Conservation (phyloP, 2,888 invertebrate species). For the Maniola hyperantus region DNA sequence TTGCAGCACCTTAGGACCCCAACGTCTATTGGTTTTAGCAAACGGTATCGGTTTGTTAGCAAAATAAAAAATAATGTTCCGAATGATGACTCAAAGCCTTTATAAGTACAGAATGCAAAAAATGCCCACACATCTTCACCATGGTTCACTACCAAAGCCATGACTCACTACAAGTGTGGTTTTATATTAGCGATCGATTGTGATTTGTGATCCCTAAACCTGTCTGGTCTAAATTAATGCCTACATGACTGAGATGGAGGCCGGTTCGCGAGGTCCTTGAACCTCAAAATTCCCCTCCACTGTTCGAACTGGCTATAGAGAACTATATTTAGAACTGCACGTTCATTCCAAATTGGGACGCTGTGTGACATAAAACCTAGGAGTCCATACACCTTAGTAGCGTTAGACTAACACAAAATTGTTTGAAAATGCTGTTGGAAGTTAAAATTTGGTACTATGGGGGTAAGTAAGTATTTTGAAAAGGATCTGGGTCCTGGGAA, state of each 20-base stretch:
- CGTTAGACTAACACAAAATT: not conserved
- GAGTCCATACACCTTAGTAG: constrained; percentile 5
- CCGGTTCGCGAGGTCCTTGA: constrained; percentile 78
- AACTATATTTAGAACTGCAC: constrained; percentile 79
- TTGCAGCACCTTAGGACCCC: no score
- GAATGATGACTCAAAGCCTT: not conserved
- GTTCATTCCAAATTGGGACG: constrained; percentile 55
- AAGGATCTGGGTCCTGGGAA: no score
- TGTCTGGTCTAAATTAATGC: constrained; percentile 43
- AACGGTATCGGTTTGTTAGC: no score
- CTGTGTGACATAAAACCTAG: constrained; percentile 39
- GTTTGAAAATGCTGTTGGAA: not conserved
- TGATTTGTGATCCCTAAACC: constrained; percentile 60
- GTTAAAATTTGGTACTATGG: no score
- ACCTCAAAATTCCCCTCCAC: constrained; percentile 74
- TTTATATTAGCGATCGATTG: constrained; percentile 9
- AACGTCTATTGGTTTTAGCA: no score
- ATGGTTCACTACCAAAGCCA: no score
- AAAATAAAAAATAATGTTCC: not conserved
- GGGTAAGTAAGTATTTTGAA: no score
- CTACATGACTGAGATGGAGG: constrained; percentile 53
- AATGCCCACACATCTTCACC: not conserved
- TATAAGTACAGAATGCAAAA: not conserved
- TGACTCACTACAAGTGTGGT: not conserved
- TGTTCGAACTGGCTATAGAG: constrained; percentile 60